Evolutionary conservation across 1,140 invertebrate genomes (phyloP).

Genomic region (Drosophila seguyi): DNA sequence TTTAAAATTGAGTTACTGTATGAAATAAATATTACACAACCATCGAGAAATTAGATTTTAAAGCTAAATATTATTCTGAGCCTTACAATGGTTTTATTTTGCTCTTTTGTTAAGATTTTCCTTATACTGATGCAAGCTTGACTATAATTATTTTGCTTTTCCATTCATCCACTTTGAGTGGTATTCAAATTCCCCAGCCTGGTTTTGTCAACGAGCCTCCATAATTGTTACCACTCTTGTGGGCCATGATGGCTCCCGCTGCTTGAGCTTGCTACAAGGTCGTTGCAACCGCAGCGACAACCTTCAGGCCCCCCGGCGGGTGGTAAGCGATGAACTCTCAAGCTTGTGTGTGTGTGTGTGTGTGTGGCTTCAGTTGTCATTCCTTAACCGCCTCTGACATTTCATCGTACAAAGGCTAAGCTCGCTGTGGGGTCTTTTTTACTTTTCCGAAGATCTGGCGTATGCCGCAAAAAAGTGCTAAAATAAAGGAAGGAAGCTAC

Average conservation of each 20-base stretch:
- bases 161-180: neutral
- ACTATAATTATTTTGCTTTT: conserved; percentile 2
- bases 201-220: neutral
- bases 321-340: conserved; percentile 23
- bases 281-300: conserved; percentile 35
- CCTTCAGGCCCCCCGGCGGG: conserved; percentile 34
- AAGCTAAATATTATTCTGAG: neutral
- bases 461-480: conserved; percentile 19
- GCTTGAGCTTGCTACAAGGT: conserved; percentile 35
- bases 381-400: conserved; percentile 42
- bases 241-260: conserved; percentile 23
- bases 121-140: neutral
- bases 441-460: conserved; percentile 21
- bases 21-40: neutral
- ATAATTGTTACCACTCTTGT: conserved; percentile 22
- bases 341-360: neutral
- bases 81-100: neutral
- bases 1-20: neutral
- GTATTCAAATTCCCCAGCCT: neutral
- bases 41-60: neutral
- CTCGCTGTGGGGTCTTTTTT: conserved; percentile 11
- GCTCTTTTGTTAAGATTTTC: neutral
- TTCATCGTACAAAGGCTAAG: conserved; percentile 30
- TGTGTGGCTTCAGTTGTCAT: conserved; percentile 36
- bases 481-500: conserved; percentile 24